Conservation (phyloP, 2,113 vertebrate species). For the Condylura cristata region DNA sequence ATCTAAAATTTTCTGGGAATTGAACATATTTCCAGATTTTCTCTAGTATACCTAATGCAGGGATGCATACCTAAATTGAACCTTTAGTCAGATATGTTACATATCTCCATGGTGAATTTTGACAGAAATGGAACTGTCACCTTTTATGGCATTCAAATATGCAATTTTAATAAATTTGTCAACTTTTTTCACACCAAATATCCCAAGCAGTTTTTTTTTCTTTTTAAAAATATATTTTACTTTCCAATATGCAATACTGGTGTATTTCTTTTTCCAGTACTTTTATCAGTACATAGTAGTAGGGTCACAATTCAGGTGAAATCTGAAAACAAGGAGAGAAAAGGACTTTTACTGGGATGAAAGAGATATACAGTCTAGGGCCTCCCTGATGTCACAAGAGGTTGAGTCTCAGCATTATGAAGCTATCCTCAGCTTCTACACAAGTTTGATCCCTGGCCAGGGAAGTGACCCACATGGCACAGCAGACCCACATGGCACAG, state of each 20-base stretch:
- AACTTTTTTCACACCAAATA: background rate
- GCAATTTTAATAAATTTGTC: background rate
- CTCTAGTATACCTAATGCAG: background rate
- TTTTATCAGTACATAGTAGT: background rate
- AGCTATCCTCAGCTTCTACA: no score
- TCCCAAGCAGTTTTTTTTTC: background rate
- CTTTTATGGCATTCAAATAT: background rate
- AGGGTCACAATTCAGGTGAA: no score
- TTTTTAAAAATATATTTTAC: background rate
- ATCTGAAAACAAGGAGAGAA: no score
- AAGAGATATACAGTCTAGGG: background rate
- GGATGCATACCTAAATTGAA: background rate
- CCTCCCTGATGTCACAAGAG: no score
- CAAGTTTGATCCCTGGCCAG: no score
- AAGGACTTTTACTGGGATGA: background rate
- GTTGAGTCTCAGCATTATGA: no score
- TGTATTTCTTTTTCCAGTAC: background rate
- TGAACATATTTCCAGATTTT: background rate
- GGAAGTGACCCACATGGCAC: no score
- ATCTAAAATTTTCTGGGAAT: background rate
- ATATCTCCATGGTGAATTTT: background rate
- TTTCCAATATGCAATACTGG: background rate
- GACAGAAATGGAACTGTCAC: background rate
- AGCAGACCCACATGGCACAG: no score
- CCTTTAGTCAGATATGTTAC: background rate